Conservation (phyloP, 2,113 vertebrate genomes). For the Panthera tigris region DNA sequence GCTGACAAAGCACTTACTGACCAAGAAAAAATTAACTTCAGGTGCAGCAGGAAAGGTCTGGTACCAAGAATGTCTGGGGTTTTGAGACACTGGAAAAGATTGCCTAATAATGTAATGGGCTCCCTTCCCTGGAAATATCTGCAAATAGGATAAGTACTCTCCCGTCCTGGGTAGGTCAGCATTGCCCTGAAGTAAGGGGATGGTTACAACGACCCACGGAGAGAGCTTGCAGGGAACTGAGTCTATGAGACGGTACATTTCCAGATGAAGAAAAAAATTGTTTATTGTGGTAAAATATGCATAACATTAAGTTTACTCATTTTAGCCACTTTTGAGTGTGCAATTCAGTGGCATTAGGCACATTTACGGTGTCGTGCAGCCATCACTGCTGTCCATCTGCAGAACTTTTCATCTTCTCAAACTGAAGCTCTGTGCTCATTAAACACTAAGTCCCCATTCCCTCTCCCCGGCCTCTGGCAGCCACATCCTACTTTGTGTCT, state of each 20-base stretch:
- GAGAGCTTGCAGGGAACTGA: neutral
- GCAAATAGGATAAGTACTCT: constrained; percentile 55
- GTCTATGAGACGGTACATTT: neutral
- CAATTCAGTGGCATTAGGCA: neutral
- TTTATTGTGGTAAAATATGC: neutral
- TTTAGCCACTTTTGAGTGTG: neutral
- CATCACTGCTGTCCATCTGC: neutral
- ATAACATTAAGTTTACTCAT: neutral
- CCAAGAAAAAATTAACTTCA: constrained; percentile 64
- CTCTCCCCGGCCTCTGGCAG: no score
- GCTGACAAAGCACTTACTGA: constrained; percentile 68
- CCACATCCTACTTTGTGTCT: neutral
- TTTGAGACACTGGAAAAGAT: constrained; percentile 74
- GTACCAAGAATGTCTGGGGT: constrained; percentile 70
- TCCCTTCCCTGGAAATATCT: constrained; percentile 73
- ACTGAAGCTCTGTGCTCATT: neutral
- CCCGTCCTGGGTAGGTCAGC: neutral
- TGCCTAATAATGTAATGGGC: constrained; percentile 56
- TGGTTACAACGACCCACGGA: neutral
- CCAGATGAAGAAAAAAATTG: neutral
- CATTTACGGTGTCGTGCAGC: no score
- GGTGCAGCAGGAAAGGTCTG: constrained; percentile 61
- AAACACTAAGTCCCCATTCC: neutral
- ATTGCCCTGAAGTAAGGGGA: neutral
- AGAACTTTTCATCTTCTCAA: neutral